Conservation (phyloP, 64 coral and sea anemone genomes). For the Trachythela sp. region DNA sequence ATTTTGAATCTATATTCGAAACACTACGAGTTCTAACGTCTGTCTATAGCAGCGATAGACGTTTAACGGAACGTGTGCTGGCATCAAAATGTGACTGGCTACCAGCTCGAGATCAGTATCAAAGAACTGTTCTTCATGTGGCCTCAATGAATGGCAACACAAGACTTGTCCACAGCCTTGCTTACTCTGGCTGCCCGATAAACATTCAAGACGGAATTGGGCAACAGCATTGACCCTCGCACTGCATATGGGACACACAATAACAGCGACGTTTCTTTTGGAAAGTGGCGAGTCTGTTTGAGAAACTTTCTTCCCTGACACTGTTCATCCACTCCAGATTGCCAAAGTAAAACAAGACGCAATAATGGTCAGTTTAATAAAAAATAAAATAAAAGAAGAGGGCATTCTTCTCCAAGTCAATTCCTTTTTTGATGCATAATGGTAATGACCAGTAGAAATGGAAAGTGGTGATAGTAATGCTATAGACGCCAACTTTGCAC, state of each 20-base stretch:
- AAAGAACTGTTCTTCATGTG: slow-evolving; percentile 19
- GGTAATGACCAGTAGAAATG: background rate
- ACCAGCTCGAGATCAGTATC: slow-evolving; percentile 34
- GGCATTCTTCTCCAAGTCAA: background rate
- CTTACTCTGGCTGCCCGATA: background rate
- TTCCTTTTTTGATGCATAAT: background rate
- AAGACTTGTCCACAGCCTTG: slow-evolving; percentile 1
- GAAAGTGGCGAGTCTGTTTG: background rate
- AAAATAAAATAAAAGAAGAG: background rate
- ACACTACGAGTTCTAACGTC: background rate
- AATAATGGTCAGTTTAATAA: background rate
- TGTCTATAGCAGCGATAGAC: background rate
- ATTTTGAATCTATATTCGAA: background rate
- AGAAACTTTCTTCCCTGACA: background rate
- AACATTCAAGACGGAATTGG: slow-evolving; percentile 15
- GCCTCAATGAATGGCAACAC: slow-evolving; percentile 11
- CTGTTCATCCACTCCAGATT: slow-evolving; percentile 25
- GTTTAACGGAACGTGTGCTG: background rate
- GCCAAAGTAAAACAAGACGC: background rate
- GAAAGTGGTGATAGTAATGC: background rate
- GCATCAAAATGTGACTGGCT: background rate
- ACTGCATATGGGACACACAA: background rate
- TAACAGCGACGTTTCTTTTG: background rate
- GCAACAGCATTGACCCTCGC: background rate
- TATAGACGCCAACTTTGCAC: background rate